These are phyloP conservation scores for Gastracanthus pulcherrimus DNA, from an alignment of 2,888 invertebrate species.

Conservation along the genomic window DNA sequence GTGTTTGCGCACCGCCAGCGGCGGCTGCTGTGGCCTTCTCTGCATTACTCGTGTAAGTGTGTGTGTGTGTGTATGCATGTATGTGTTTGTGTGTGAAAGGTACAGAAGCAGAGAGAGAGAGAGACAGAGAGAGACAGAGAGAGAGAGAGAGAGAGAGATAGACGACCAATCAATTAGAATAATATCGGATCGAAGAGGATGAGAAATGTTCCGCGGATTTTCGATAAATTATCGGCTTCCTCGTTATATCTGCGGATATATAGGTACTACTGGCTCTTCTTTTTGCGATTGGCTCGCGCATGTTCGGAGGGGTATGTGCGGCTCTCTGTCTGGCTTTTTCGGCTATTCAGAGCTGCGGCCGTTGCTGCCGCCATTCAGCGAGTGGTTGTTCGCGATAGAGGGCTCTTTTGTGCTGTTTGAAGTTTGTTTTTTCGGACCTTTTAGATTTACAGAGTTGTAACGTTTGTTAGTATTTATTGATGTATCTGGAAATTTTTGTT, in stretches of 20 bases:
- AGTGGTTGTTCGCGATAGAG: neutral
- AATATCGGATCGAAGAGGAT: neutral
- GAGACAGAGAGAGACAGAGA: too few species aligned
- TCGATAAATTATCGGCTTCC: constrained; percentile 24
- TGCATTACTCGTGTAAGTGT: neutral
- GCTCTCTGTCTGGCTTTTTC: constrained; percentile 17
- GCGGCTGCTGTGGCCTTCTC: neutral
- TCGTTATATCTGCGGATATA: neutral
- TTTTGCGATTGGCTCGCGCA: neutral
- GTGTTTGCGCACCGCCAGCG: constrained; percentile 64
- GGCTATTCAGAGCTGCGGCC: neutral
- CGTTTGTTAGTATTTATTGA: neutral
- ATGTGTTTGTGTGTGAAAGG: too few species aligned
- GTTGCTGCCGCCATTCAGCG: neutral
- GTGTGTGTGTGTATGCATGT: too few species aligned
- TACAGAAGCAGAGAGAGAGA: too few species aligned
- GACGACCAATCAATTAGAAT: constrained; percentile 43
- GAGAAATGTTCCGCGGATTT: neutral
- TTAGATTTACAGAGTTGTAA: neutral
- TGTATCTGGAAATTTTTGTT: neutral
- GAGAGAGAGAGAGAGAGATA: constrained; percentile 1
- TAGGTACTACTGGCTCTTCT: neutral
- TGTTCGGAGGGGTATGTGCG: too few species aligned
- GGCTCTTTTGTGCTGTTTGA: neutral
- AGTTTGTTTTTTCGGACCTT: neutral